A percentile compares a stretch with the other conserved stretches of the same genome.
Conservation (phyloP, 1,140 invertebrate genomes). For the Acromyrmex heyeri region DNA sequence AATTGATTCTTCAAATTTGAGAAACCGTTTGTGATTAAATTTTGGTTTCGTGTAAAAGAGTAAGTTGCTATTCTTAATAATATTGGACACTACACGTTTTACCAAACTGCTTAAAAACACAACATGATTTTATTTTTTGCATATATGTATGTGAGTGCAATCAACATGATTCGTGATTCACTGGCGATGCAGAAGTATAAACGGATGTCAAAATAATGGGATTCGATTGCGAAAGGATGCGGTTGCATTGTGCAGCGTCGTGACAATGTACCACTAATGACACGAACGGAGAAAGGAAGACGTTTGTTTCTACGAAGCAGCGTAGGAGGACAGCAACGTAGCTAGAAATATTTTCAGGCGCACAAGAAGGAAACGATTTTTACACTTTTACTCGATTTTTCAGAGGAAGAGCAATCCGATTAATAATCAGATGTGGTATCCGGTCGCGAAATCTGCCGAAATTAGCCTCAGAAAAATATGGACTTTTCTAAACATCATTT, state of each 20-base stretch:
- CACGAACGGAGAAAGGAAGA: conserved; percentile 55
- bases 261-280: conserved; percentile 39
- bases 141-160: background rate
- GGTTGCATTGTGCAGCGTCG: conserved; percentile 20
- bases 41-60: too few relatives aligned
- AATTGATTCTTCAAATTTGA: background rate
- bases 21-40: background rate
- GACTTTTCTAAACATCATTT: background rate
- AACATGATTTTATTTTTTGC: background rate
- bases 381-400: background rate
- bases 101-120: background rate
- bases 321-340: conserved; percentile 74
- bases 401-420: background rate
- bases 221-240: conserved; percentile 49
- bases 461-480: background rate
- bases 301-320: conserved; percentile 64
- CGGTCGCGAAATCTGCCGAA: background rate
- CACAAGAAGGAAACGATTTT: conserved; percentile 12
- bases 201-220: conserved; percentile 20
- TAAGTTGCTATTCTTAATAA: background rate
- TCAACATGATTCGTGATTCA: conserved; percentile 6
- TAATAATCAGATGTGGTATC: background rate
- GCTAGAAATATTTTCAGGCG: conserved; percentile 60
- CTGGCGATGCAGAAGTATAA: background rate
- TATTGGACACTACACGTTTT: background rate